Evolutionary conservation across 1,140 invertebrate species (phyloP).

Genomic region (Colletes gigas): DNA sequence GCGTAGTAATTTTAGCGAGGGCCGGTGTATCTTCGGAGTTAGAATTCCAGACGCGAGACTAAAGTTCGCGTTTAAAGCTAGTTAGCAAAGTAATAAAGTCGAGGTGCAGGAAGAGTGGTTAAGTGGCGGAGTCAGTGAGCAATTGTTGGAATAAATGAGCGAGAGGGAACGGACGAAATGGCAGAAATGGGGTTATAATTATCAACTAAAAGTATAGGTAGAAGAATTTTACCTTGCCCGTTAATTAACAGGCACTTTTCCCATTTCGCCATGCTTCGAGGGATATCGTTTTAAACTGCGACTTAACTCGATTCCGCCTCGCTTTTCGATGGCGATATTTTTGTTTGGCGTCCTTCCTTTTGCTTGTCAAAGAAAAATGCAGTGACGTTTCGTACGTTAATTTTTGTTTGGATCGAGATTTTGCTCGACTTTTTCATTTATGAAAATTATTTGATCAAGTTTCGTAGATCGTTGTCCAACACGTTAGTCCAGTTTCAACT

Average conservation of each 20-base stretch:
- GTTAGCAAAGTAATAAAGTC: conserved; percentile 51
- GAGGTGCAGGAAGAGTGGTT: conserved; percentile 39
- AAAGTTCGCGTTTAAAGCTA: conserved; percentile 51
- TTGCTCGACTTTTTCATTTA: background rate
- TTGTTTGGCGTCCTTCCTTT: background rate
- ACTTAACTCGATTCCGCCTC: background rate
- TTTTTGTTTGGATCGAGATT: background rate
- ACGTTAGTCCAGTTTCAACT: no score
- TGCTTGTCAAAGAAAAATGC: no score
- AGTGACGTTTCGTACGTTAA: no score
- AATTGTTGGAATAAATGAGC: conserved; percentile 48
- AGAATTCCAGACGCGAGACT: conserved; percentile 34
- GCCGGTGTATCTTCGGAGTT: conserved; percentile 23
- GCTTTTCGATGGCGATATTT: background rate
- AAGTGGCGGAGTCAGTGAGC: conserved; percentile 45
- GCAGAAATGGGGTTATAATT: conserved; percentile 34
- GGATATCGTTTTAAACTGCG: background rate
- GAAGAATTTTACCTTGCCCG: background rate
- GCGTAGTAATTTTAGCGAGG: conserved; percentile 8
- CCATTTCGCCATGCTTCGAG: no score
- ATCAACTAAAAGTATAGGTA: conserved; percentile 29
- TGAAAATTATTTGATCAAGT: no score
- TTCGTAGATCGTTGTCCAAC: no score
- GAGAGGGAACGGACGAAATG: background rate
- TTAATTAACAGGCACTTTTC: background rate